Conservation (phyloP, 2,113 vertebrate genomes). For the Epinephelus lanceolatus region DNA sequence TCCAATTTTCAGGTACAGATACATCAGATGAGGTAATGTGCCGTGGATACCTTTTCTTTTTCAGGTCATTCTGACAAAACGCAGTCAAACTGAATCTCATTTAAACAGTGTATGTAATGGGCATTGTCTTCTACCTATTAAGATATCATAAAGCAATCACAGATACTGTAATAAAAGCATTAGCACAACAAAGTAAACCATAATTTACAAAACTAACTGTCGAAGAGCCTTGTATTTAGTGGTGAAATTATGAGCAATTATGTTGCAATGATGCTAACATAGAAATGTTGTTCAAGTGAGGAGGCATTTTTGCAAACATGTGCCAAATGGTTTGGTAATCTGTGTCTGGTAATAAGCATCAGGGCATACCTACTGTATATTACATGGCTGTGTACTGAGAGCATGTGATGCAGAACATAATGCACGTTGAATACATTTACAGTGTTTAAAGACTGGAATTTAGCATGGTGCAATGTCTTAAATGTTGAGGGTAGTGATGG, state of each 20-base stretch:
- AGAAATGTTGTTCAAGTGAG: neutral
- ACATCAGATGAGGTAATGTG: neutral
- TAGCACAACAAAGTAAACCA: conserved; percentile 8
- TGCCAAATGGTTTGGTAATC: neutral
- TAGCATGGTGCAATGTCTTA: neutral
- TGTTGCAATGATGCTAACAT: neutral
- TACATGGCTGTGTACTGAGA: neutral
- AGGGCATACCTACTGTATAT: neutral
- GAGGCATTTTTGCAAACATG: conserved; percentile 1
- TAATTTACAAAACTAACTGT: neutral
- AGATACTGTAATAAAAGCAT: neutral
- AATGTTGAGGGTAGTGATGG: too few relatives aligned
- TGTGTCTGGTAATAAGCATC: neutral
- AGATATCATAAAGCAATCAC: neutral
- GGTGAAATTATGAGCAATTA: conserved; percentile 16
- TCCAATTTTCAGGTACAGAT: neutral
- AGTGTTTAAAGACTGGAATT: neutral
- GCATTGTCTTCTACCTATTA: neutral
- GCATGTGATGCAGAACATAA: neutral
- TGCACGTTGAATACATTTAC: neutral
- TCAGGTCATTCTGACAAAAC: neutral
- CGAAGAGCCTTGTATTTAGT: neutral
- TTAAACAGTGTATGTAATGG: neutral
- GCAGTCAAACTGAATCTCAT: neutral
- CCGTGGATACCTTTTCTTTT: neutral